Conservation (phyloP, 2,797 vertebrate species). For the Pogoniulus pusillus region DNA sequence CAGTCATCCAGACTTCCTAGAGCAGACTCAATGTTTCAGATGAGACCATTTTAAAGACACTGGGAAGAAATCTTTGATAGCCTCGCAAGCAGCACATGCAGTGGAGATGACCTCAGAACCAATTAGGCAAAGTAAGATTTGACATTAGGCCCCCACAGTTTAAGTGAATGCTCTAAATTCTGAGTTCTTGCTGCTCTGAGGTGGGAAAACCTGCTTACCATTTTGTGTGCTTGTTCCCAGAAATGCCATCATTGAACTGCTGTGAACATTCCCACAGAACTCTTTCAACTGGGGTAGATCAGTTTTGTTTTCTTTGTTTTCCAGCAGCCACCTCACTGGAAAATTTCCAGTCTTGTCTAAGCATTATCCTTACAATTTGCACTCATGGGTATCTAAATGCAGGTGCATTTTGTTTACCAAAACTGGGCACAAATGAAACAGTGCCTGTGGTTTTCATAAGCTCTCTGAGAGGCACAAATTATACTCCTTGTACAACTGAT, state of each 20-base stretch:
- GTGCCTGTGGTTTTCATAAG: not conserved
- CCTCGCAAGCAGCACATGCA: not conserved
- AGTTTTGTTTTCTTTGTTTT: not conserved
- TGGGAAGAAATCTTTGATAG: not conserved
- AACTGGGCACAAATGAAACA: not conserved
- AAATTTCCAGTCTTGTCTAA: not conserved
- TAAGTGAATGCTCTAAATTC: not conserved
- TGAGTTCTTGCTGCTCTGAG: not conserved
- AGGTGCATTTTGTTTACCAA: not conserved
- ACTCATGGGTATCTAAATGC: not conserved
- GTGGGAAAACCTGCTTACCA: not conserved
- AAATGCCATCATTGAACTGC: not conserved
- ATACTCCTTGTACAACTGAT: not conserved
- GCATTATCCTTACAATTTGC: not conserved
- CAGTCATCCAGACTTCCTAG: not conserved
- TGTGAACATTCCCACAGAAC: not conserved
- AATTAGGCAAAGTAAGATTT: not conserved
- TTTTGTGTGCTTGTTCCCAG: not conserved
- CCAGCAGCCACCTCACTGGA: not conserved
- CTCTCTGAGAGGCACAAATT: not conserved
- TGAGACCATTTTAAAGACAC: not conserved
- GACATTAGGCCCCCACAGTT: not conserved
- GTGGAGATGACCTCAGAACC: not conserved
- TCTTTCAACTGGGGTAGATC: not conserved
- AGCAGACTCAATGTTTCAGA: not conserved